These are phyloP conservation scores for Zaprionus obscuricornis DNA, from an alignment of 2,888 invertebrate genomes.

Conservation along the genomic window DNA sequence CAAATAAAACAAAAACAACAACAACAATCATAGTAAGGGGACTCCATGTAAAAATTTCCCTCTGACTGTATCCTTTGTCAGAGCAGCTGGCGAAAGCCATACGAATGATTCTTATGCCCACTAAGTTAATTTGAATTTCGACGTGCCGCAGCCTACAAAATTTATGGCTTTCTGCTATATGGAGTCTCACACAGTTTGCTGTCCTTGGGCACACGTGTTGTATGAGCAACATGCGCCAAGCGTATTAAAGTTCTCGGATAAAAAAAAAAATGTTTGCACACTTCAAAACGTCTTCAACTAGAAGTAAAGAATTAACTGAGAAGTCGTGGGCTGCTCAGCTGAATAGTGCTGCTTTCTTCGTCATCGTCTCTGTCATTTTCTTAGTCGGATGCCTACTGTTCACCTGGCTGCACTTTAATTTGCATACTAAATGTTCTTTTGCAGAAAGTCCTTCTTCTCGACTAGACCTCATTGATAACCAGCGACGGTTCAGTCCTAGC, in stretches of 20 bases:
- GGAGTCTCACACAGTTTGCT: slow-evolving; percentile 17
- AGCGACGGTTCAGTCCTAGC: not conserved
- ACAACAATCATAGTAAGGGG: slow-evolving; percentile 22
- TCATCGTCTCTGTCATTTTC: too few species aligned
- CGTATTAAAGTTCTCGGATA: slow-evolving; percentile 30
- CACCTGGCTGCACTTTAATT: slow-evolving; percentile 50
- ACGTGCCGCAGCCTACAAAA: slow-evolving; percentile 49
- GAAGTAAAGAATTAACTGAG: slow-evolving; percentile 23
- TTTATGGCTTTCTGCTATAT: slow-evolving; percentile 54
- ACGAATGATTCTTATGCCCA: slow-evolving; percentile 34
- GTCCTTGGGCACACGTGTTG: slow-evolving; percentile 54
- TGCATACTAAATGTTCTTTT: slow-evolving; percentile 47
- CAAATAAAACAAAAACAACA: slow-evolving; percentile 25
- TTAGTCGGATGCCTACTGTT: slow-evolving; percentile 4
- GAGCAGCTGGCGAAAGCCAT: slow-evolving; percentile 28
- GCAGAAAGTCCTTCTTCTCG: not conserved
- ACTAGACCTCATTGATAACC: not conserved
- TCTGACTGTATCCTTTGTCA: slow-evolving; percentile 24
- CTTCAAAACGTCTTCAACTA: slow-evolving; percentile 17
- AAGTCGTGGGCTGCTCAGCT: slow-evolving; percentile 8
- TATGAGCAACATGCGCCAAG: slow-evolving; percentile 40
- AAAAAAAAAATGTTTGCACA: slow-evolving; percentile 24
- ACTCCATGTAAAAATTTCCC: slow-evolving; percentile 21
- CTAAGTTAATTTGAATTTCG: slow-evolving; percentile 65
- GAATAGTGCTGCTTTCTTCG: too few species aligned